phyloP scores from a whole-genome alignment of 2,888 invertebrate species.

The Ypsolopha scabrella region DNA sequence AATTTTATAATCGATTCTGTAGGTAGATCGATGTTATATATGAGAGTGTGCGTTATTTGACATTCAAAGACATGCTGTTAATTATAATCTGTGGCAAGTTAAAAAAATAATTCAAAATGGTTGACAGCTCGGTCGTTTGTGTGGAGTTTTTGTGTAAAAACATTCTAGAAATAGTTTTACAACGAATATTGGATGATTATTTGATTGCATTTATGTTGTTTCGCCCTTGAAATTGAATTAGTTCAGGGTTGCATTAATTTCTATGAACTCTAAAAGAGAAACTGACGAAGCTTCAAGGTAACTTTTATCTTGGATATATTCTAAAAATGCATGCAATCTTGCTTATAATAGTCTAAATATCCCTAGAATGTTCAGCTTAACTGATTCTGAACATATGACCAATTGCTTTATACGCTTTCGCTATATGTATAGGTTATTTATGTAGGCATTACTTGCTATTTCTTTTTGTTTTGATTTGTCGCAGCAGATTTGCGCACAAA shows the following conservation, averaged over 20 bases:
- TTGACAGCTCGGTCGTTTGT: conserved; percentile 44
- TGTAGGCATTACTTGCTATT: conserved; percentile 62
- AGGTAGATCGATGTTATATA: too few species aligned
- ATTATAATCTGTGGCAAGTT: not conserved
- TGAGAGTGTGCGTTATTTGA: too few species aligned
- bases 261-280: conserved; percentile 69
- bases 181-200: conserved; percentile 29
- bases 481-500: too few species aligned
- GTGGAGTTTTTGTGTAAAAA: conserved; percentile 14
- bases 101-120: conserved; percentile 38
- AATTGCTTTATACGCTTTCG: conserved; percentile 22
- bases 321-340: not conserved
- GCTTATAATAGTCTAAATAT: too few species aligned
- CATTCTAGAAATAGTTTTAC: conserved; percentile 13
- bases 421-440: conserved; percentile 35
- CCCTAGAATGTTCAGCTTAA: too few species aligned
- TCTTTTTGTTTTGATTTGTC: conserved; percentile 42
- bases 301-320: conserved; percentile 10
- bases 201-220: conserved; percentile 33
- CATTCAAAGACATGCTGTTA: too few species aligned
- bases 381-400: not conserved
- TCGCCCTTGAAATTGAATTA: conserved; percentile 34
- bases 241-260: conserved; percentile 45
- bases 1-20: too few species aligned
- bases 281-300: conserved; percentile 71